phyloP scores from a whole-genome alignment of 1,140 invertebrate genomes.

The Elysia chlorotica region DNA sequence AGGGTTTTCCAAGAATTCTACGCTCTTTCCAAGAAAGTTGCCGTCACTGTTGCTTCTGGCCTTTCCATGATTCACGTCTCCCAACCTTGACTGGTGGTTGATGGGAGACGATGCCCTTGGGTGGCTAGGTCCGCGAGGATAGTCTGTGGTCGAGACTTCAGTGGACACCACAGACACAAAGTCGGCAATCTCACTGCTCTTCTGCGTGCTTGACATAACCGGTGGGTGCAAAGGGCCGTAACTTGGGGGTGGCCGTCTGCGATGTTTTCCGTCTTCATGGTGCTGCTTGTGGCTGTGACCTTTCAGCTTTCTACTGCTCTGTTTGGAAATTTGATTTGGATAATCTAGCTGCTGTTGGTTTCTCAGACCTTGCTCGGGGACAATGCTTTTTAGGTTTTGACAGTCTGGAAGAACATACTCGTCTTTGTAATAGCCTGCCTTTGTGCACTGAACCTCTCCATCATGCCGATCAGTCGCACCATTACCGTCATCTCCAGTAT shows the following conservation, averaged over 20 bases:
- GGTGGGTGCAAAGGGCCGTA: slow-evolving; percentile 27
- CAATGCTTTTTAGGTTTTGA: too few species aligned
- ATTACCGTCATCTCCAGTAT: too few species aligned
- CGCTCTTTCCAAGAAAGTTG: neutral
- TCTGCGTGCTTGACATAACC: slow-evolving; percentile 46
- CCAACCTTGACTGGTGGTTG: neutral
- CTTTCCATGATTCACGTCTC: neutral
- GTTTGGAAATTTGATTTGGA: too few species aligned
- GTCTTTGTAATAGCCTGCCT: too few species aligned
- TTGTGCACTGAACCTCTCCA: too few species aligned
- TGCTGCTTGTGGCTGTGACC: too few species aligned
- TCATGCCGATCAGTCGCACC: too few species aligned
- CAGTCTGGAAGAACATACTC: too few species aligned
- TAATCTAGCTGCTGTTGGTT: too few species aligned
- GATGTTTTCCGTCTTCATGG: neutral
- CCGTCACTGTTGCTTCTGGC: neutral
- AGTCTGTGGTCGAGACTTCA: neutral
- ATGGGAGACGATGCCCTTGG: neutral
- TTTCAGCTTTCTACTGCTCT: too few species aligned
- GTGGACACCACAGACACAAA: slow-evolving; percentile 21
- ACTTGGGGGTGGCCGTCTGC: neutral
- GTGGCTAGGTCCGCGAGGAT: neutral
- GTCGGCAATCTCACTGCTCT: slow-evolving; percentile 36
- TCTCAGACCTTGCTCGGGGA: too few species aligned
- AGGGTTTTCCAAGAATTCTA: neutral